phyloP scores from a whole-genome alignment of 1,140 invertebrate genomes.

The Hyposmocoma kahamanoa region DNA sequence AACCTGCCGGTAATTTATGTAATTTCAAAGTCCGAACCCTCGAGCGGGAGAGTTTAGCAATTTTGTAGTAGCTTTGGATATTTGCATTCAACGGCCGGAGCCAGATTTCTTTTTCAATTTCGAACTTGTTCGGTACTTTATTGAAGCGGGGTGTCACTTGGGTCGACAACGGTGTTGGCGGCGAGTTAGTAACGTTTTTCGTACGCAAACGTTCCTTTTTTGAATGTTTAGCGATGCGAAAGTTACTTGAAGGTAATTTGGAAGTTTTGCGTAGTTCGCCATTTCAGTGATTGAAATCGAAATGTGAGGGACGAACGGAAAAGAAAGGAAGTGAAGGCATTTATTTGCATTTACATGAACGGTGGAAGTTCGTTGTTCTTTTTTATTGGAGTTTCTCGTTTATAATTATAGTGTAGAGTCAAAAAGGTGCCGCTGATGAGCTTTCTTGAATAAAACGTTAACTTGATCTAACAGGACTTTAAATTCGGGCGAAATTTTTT shows the following conservation, averaged over 20 bases:
- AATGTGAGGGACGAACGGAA: too few relatives aligned
- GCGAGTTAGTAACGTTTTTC: conserved; percentile 2
- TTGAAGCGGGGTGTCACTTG: conserved; percentile 35
- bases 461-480: too few relatives aligned
- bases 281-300: too few relatives aligned
- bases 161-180: conserved; percentile 17
- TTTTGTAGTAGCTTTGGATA: conserved; percentile 26
- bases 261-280: not conserved
- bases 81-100: conserved; percentile 32
- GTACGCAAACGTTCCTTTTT: not conserved
- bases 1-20: not conserved
- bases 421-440: too few relatives aligned
- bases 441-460: too few relatives aligned
- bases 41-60: conserved; percentile 32
- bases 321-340: too few relatives aligned
- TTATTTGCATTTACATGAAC: too few relatives aligned
- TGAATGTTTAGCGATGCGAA: not conserved
- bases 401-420: too few relatives aligned
- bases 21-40: conserved; percentile 2
- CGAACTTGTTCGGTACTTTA: conserved; percentile 44
- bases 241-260: not conserved
- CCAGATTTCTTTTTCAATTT: conserved; percentile 55
- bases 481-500: too few relatives aligned
- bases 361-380: too few relatives aligned
- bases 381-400: too few relatives aligned